phyloP scores from a whole-genome alignment of 2,113 vertebrate species.

The Procavia capensis region DNA sequence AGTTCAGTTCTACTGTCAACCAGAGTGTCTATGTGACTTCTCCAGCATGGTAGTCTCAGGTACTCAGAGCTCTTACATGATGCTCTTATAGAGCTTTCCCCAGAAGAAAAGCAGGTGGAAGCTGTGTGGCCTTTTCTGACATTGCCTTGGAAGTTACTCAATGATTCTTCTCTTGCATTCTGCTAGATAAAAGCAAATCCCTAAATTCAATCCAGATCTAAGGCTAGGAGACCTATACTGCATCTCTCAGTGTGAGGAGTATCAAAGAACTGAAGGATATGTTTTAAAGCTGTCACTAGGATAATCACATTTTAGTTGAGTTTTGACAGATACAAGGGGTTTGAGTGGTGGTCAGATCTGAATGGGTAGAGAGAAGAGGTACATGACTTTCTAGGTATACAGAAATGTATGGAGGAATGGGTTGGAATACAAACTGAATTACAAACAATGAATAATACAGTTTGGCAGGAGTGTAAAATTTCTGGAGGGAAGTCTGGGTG shows the following conservation, averaged over 20 bases:
- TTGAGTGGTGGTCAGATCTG: constrained; percentile 10
- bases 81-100: background rate
- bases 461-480: background rate
- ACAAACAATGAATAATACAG: constrained; percentile 40
- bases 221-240: background rate
- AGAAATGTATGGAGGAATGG: background rate
- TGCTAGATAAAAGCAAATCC: background rate
- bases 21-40: background rate
- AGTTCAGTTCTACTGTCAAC: background rate
- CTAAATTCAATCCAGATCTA: background rate
- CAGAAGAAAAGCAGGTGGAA: background rate
- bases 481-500: background rate
- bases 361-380: background rate
- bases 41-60: background rate
- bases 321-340: background rate
- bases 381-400: background rate
- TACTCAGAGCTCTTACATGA: background rate
- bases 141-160: background rate
- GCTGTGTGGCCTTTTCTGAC: background rate
- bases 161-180: background rate
- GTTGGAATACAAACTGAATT: background rate
- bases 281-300: background rate
- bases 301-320: background rate
- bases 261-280: background rate
- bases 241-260: background rate